Evolutionary conservation across 2,113 vertebrate genomes (phyloP).

Genomic region (Steatornis caripensis): DNA sequence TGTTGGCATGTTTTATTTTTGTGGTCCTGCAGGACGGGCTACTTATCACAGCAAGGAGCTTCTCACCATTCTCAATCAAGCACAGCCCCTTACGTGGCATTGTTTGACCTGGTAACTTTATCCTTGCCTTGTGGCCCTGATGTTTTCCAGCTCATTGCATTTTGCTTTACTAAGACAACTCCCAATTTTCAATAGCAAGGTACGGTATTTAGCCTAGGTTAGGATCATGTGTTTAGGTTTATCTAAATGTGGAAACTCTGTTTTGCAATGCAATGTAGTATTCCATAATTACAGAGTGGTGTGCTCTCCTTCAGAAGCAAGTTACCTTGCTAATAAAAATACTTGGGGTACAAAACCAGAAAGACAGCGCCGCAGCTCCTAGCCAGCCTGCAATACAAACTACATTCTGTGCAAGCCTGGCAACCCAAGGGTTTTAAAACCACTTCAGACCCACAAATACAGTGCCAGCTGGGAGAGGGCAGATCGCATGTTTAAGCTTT

Average conservation of each 20-base stretch:
- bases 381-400: not conserved
- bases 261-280: not conserved
- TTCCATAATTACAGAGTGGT: not conserved
- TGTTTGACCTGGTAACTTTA: not conserved
- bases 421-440: not conserved
- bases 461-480: slow-evolving; percentile 50
- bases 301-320: not conserved
- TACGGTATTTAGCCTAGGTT: not conserved
- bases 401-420: not conserved
- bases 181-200: not conserved
- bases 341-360: not conserved
- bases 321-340: not conserved
- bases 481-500: slow-evolving; percentile 45
- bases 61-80: not conserved
- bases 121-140: not conserved
- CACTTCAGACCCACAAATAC: slow-evolving; percentile 34
- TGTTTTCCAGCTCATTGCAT: not conserved
- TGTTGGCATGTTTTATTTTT: not conserved
- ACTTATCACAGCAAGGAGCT: not conserved
- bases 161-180: not conserved
- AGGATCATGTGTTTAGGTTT: not conserved
- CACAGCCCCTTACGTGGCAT: not conserved
- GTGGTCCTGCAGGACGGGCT: not conserved
- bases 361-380: not conserved
- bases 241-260: not conserved